These are phyloP conservation scores for Lytechinus variegatus DNA, from an alignment of 35 echinoderm and acorn worm species.

Conservation along the genomic window DNA sequence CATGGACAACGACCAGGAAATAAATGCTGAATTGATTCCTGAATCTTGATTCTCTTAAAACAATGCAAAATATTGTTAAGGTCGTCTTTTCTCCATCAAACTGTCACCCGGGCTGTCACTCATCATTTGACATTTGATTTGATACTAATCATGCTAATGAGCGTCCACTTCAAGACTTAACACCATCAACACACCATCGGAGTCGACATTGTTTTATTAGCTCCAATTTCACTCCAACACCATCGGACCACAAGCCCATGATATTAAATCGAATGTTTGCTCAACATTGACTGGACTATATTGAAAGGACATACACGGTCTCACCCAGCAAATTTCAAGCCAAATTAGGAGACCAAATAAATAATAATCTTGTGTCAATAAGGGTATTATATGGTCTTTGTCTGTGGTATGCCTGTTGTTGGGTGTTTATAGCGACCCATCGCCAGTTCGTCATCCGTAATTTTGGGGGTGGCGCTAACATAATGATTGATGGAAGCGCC, in stretches of 20 bases:
- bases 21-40: no score
- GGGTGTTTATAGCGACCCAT: not conserved
- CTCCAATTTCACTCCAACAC: not conserved
- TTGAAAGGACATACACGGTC: not conserved
- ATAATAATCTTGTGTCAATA: constrained; percentile 20
- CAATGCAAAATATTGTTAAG: no score
- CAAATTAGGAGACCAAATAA: constrained; percentile 14
- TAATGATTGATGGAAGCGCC: not conserved
- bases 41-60: no score
- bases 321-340: not conserved
- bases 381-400: not conserved
- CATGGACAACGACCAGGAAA: no score
- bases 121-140: not conserved
- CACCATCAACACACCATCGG: not conserved
- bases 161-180: not conserved
- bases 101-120: not conserved
- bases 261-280: not conserved
- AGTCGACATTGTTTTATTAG: not conserved
- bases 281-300: not conserved
- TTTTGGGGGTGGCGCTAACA: constrained; percentile 27
- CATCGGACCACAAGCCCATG: not conserved
- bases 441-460: not conserved
- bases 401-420: not conserved
- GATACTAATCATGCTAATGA: not conserved
- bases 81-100: not conserved